A percentile compares a stretch with the other conserved stretches of the same genome.
These are phyloP conservation scores for Temnothorax curvispinosus DNA, from an alignment of 1,140 invertebrate genomes.

Conservation along the genomic window DNA sequence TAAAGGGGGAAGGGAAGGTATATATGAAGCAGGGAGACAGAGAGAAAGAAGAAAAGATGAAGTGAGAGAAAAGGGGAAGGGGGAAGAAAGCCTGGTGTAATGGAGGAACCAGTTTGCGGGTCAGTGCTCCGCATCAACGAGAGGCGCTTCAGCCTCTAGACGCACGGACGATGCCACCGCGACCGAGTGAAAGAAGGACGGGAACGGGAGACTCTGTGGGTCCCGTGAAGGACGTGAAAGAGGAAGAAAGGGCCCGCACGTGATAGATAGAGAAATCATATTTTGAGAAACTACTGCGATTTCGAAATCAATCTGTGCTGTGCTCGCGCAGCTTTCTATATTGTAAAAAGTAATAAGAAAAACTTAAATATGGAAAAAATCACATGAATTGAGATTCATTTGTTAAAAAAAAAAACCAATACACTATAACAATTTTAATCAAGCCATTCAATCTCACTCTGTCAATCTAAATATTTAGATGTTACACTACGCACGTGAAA, in stretches of 20 bases:
- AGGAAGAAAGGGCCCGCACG: conserved; percentile 55
- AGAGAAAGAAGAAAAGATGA: conserved; percentile 45
- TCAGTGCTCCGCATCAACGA: conserved; percentile 76
- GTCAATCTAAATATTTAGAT: not conserved
- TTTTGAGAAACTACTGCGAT: conserved; percentile 1
- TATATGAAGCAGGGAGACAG: conserved; percentile 8
- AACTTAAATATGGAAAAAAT: not conserved
- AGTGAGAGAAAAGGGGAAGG: conserved; percentile 61
- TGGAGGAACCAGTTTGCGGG: conserved; percentile 78
- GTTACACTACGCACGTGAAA: not conserved
- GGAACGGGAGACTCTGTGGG: conserved; percentile 58
- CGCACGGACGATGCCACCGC: conserved; percentile 73
- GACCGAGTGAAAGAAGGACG: conserved; percentile 73
- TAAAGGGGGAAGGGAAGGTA: not conserved
- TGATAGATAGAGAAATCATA: conserved; percentile 56
- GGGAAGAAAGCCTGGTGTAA: conserved; percentile 76
- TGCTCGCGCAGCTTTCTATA: not conserved
- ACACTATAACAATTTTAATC: not conserved
- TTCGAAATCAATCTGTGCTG: not conserved
- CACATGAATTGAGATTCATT: no score
- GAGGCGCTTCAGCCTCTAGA: conserved; percentile 73
- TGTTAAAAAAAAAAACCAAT: not conserved
- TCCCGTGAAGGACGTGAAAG: conserved; percentile 63
- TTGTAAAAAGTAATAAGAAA: not conserved
- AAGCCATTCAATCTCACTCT: not conserved